Base-by-base conservation (phyloP, 2,113 vertebrate species). In the Ginglymostoma cirratum region DNA sequence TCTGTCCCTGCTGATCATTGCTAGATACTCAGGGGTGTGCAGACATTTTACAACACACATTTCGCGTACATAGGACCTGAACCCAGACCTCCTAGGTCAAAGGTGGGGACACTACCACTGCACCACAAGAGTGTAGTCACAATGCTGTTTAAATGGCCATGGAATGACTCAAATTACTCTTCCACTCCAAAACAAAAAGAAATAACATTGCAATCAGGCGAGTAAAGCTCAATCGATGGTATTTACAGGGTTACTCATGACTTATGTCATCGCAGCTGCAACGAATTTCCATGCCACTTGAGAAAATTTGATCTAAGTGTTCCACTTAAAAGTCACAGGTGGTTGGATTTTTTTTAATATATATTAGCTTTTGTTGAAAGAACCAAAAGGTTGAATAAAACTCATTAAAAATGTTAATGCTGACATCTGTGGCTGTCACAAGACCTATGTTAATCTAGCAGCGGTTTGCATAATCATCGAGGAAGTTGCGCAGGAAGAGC, bases 361-460 rank as follows among this genome's bases (percentile, higher is more conserved):
- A 3, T 65, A 80, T 61, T 55, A 93, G 66, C 23, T 17, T 93
- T 93, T 6, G 55, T n/a, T 90, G 87, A 17, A 34, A 34, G 55
- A 61, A 90, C 55, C 65, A 94, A 24, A 94, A 45, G 66, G n/a
- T 69, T 94, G 34, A 69, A 45, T 45, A 69, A 94, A 94, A n/a
- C 92, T 70, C 92, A 94, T 94, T 94, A 27, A 23, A 42, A 69
- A 94, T 94, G 92, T 45, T 94, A 94, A 94, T 94, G 3, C 19
- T 14, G n/a, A 94, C 92, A 94, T 94, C 92, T 94, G 92, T 42
- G 61, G n/a, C 38, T 27, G 65, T 10, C 45, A 23, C 19, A n/a
- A 45, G 45, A 94, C 38, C 65, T 70, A 38, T 90, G 42, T 38
- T 14, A 94, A 94, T 69, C 19, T 8, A 45, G 66, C 14, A 69